Conservation (phyloP, 2,888 invertebrate species). For the Heliconius sara region DNA sequence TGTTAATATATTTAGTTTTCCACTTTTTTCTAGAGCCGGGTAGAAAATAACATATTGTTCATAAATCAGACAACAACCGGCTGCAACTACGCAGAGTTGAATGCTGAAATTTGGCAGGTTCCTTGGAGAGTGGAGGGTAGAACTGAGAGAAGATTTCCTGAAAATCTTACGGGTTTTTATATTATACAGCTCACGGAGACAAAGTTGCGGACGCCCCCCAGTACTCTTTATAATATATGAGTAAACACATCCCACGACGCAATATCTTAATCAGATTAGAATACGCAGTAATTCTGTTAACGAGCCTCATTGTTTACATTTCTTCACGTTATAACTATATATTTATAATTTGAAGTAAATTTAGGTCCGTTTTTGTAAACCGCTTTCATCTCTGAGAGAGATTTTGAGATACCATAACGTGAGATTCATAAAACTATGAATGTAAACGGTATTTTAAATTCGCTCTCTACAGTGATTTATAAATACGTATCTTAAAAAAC, state of each 20-base stretch:
- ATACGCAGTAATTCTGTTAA: conserved; percentile 19
- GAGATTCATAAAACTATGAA: too few relatives aligned
- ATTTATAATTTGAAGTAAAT: neutral
- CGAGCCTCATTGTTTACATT: conserved; percentile 17
- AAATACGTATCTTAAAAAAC: too few relatives aligned
- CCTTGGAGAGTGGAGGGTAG: neutral
- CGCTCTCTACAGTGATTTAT: too few relatives aligned
- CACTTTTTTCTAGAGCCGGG: neutral
- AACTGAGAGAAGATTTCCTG: too few relatives aligned
- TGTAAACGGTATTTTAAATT: too few relatives aligned
- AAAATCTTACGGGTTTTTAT: too few relatives aligned
- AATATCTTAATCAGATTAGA: conserved; percentile 25
- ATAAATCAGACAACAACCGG: neutral
- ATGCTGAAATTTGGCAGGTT: neutral
- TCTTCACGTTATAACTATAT: neutral
- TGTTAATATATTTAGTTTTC: too few relatives aligned
- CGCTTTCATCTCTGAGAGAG: too few relatives aligned
- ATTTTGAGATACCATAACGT: too few relatives aligned
- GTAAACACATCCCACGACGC: neutral
- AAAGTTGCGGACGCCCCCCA: neutral
- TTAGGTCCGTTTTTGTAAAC: too few relatives aligned
- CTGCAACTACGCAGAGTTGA: neutral
- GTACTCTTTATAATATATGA: neutral
- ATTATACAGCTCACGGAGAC: neutral
- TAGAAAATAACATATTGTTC: neutral